Evolutionary conservation across 92 coral and sea anemone species (phyloP), one percentile per base, ranked within the genome.

Genomic region (Hydrozoanthus gracilis): DNA sequence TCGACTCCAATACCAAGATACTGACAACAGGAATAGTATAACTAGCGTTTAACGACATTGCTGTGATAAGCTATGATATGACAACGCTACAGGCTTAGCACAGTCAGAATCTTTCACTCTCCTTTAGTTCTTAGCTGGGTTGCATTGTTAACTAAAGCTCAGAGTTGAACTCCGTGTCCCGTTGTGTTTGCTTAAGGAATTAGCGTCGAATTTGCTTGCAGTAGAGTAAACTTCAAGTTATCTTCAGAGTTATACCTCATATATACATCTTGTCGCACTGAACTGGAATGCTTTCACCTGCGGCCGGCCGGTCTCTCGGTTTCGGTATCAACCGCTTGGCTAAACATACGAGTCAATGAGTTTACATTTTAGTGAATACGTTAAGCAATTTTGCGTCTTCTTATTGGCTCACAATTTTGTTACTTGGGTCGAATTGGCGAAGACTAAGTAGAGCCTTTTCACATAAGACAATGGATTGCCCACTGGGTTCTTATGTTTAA

Each of bases 1-100:
- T 65, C 27, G 82, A 71, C 76, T 95, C 98, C 87, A 95, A 14
- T 7, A 64, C 83, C 4, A 95, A 86, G 3, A 89, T 71, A 55
- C 91, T 83, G 45, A 72, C 50, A 49, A 91, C 27, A 0, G 93
- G 89, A 35, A 91, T 79, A 52, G 9, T 65, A 80, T 64, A 80
- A 16, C 85, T 66, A 47, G 56, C 35, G 17, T 65, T 61, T 18
- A 9, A 56, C 45, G 16, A 73, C 85, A 80, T 65, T 45, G 75
- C 60, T 65, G 16, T 15, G 15, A 13, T 39, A 7, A 66, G 44
- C 20, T n/a, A 8, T 27, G 16, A 0, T 18, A 4, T 7, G 58
- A 49, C 8, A 27, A 27, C 39, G 39, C 39, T 27, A 27, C 69
- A 39, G 39, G 14, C 9, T 46, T 6, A 18, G 49, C 49, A 7